Base-by-base conservation (phyloP, 2,888 invertebrate species). In the Clanis bilineata region DNA sequence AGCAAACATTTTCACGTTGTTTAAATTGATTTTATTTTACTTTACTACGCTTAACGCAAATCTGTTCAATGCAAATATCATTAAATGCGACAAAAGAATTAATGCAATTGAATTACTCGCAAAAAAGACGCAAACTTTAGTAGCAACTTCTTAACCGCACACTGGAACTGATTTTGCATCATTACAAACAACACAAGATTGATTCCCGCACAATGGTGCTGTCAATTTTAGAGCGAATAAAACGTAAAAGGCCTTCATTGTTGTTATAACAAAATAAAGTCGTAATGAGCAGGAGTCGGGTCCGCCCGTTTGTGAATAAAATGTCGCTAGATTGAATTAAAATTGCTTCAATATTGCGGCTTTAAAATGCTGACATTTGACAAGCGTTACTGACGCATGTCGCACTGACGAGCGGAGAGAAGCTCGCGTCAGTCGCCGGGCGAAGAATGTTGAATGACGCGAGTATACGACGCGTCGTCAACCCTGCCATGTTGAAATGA, bases 191-290 rank as follows among this genome's bases (percentile, higher is more conserved):
- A 78, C 77, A 69, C 80, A 81, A 88, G 88, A 89, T 90, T 89
- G 90, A 91, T 89, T 88, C 86, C 72, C 70, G 73, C 73, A 90
- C 90, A 90, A 89, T 83, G 79, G 64, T 69, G 78, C 84, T 82
- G 90, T 88, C 90, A 86, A 82, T 79, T 73, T 78, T 76, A 68
- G 75, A 77, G 77, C 77, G 85, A 86, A 86, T 86, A 82, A 84
- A 86, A 77, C 74, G 78, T 76, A 67, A 76, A 76, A 71, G 70
- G 69, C 74, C 64, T 74, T 76, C 77, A 87, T 91, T 90, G 88
- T 91, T 88, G 88, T 88, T 85, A 86, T 79, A 87, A 86, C 83
- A 89, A 90, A 90, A 90, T 90, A 85, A 90, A 91, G 90, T 79
- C 85, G 79, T 90, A 91, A 90, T 91, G 89, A 90, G 90, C 82